phyloP scores from a whole-genome alignment of 2,888 invertebrate species.

The Hydriomena furcata region DNA sequence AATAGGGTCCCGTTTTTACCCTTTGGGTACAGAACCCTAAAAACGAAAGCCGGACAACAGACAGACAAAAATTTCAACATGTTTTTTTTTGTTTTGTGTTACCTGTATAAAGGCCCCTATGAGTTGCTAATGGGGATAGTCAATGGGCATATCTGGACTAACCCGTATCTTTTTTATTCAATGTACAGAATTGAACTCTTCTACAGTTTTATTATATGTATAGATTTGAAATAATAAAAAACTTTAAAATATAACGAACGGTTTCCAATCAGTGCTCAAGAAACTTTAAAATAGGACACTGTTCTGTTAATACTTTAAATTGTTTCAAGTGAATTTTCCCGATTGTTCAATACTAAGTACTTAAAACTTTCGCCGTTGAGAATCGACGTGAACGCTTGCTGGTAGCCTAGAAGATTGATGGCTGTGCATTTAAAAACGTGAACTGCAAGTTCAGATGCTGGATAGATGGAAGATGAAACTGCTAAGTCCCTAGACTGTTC shows the following conservation, averaged over 20 bases:
- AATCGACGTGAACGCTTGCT: background rate
- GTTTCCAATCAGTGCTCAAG: background rate
- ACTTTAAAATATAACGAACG: background rate
- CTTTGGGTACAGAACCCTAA: too few species aligned
- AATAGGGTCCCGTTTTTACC: too few species aligned
- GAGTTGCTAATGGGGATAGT: too few species aligned
- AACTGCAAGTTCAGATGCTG: background rate
- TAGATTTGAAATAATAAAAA: too few species aligned
- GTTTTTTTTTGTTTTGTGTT: too few species aligned
- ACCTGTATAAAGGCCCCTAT: too few species aligned
- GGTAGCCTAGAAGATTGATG: conserved; percentile 1
- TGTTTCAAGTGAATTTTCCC: conserved; percentile 23
- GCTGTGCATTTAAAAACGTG: conserved; percentile 1
- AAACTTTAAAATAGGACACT: conserved; percentile 3
- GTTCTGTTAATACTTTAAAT: conserved; percentile 30
- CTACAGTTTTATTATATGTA: too few species aligned
- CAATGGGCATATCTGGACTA: too few species aligned
- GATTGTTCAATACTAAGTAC: background rate
- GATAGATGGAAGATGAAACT: background rate
- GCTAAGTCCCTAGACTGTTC: background rate
- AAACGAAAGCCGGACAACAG: too few species aligned
- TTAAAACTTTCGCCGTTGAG: background rate
- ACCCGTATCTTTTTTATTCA: too few species aligned
- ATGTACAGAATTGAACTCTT: too few species aligned
- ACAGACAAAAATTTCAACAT: too few species aligned